Base-by-base conservation (phyloP, 2,888 invertebrate species). In the Lottia scabra region DNA sequence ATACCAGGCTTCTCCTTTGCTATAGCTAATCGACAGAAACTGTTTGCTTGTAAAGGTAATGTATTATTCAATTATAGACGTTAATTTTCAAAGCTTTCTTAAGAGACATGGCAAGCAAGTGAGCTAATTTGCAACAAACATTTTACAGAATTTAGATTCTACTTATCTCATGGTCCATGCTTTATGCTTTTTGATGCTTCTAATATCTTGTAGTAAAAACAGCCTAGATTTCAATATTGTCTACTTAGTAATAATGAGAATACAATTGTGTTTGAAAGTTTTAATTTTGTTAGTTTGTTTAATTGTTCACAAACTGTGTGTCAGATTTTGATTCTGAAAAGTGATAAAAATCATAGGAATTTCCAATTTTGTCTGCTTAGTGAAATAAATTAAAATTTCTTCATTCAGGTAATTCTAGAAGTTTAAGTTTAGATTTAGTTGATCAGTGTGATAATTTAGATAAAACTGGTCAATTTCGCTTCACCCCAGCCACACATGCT, bases 401-500 rank as follows among this genome's bases (percentile, higher is more conserved):
- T 43, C 38, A 72, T 78, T 13, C 69, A 90, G 90, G 89, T 43
- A 84, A 87, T 71, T 85, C 89, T 2, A 79, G 87, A 23, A 89
- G 89, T 70, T 76, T 90, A 44, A 86, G 87, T 72, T 78, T 91
- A 73, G 91, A 91, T 81, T 80, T 90, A 63, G 86, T 84, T 75
- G 90, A 90, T 68, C 91, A 91, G 80, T 88, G 88, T 76, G 84
- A 85, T 44, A 87, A 84, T 19, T 80, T 91, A 68, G 90, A 91
- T 74, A 79, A 81, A n/a, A 87, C 83, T 44, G 89, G 89, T 3
- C 91, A 91, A 84, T 91, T 91, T 81, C 87, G 91, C 13, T 91
- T 91, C 81, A 91, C 91, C 2, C 91, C 91, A 12, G 90, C 91
- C 23, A 91, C 91, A 0, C 91, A 91, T 78, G 79, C 88, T 13